Base-by-base conservation (phyloP, 2,888 invertebrate species). In the Pseudococcus viburni region DNA sequence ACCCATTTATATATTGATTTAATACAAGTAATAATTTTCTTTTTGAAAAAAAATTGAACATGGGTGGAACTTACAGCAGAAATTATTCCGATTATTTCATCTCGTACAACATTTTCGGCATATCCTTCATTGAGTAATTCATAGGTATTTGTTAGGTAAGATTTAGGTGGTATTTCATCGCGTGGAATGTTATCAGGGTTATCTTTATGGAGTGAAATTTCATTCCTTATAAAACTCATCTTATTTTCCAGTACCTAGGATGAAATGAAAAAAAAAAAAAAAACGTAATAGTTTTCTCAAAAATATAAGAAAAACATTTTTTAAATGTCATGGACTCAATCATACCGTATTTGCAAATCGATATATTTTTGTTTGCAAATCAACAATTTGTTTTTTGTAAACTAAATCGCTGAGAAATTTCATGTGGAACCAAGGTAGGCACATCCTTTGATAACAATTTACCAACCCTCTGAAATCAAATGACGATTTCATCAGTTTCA, bases 121-220 rank as follows among this genome's bases (percentile, higher is more conserved):
- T 59, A 59, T n/a, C 59, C 59, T 6, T 59, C 59, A 59, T 59
- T n/a, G n/a, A 59, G 59, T 59, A 59, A 59, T 17, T 59, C 59
- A 11, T 17, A 59, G 12, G 59, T 17, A 17, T 17, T 6, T 17
- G 59, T 59, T 17, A 59, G 15, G 15, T 15, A 59, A 15, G 17
- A 59, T 59, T 59, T 59, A 15, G 59, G 59, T 59, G 59, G 59
- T 59, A 59, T 59, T n/a, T 59, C 59, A 15, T 6, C 46, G 7
- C 8, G 9, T 46, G 46, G 46, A 11, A 46, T 11, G 8, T 46
- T 46, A 46, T 46, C 46, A 11, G 46, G 46, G 46, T 46, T 46
- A 3, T 46, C 46, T 46, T 46, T 46, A 46, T 46, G 46, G 12
- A 46, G 46, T 12, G 1, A 11, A 12, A 46, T 46, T 46, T 46